Base-by-base conservation (phyloP, 2,888 invertebrate species). In the Sminthurides aquaticus region DNA sequence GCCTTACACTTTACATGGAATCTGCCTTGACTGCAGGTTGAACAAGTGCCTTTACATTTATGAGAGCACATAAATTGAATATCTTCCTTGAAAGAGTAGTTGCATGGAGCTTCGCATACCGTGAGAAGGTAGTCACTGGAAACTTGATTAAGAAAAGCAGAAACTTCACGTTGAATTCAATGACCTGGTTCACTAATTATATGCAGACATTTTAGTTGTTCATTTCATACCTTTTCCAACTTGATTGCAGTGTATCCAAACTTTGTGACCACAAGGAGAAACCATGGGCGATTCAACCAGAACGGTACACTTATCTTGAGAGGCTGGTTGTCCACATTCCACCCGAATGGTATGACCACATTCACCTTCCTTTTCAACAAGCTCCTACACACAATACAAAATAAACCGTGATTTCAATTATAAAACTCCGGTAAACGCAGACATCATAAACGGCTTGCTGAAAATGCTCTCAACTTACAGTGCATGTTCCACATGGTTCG, bases 1-100 rank as follows among this genome's bases (percentile, higher is more conserved):
- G 82, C 79, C 34, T 72, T 69, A 77, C 87, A 87, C 24, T 81
- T 78, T 64, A 73, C 75, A 77, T 88, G 88, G 62, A 87, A 76
- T 8, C 85, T 81, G 49, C 85, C 85, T 75, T 83, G 83, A 48
- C 71, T 76, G 77, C 87, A 87, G 57, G 76, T 68, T 2, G 82
- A 80, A 77, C 86, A 86, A 5, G 79, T 3, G 70, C 65, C 66
- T 79, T 80, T 18, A 60, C 59, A 60, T 2, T 2, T 20, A 28
- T 67, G 67, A 15, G 27, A 58, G 49, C 69, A 67, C 1, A 48
- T 54, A 1, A 52, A 60, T 22, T 56, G 60, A 28, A 61, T 59
- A 3, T 56, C 48, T 5, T 22, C 24, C 1, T 49, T 11, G 57
- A 69, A 69, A 1, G 11, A 26, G 28, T 64, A 61, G 3, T 29